Evolutionary conservation across 2,113 vertebrate species (phyloP).

Genomic region (Tichodroma muraria): DNA sequence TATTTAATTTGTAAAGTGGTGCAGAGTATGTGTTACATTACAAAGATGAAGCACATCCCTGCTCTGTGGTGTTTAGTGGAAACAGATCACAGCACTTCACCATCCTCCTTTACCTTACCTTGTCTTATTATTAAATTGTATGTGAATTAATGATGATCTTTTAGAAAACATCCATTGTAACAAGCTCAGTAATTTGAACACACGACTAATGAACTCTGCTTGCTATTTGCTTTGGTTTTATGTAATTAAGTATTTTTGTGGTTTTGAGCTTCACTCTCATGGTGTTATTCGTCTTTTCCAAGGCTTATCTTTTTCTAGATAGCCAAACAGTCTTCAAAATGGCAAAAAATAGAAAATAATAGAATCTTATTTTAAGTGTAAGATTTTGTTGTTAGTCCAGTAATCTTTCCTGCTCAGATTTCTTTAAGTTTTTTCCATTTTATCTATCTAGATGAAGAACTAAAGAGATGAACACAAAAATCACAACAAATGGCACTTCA

Average conservation of each 20-base stretch:
- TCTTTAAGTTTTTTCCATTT: not conserved
- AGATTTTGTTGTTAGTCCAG: not conserved
- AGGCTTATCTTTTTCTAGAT: not conserved
- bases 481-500: not conserved
- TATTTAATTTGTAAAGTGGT: constrained; percentile 14
- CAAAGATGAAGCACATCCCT: not conserved
- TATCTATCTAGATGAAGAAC: not conserved
- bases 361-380: not conserved
- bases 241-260: not conserved
- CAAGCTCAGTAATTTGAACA: not conserved
- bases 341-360: not conserved
- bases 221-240: not conserved
- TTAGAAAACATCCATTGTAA: not conserved
- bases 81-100: not conserved
- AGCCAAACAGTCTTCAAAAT: not conserved
- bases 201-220: not conserved
- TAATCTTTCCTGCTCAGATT: not conserved
- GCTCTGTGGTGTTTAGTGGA: not conserved
- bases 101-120: not conserved
- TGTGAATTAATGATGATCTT: not conserved
- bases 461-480: not conserved
- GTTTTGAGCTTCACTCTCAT: not conserved
- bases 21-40: not conserved
- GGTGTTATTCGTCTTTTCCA: not conserved
- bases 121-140: not conserved